A percentile compares a stretch with the other conserved stretches of the same genome.
These are phyloP conservation scores for Zaprionus ornatus DNA, from an alignment of 1,140 invertebrate genomes.

Conservation along the genomic window DNA sequence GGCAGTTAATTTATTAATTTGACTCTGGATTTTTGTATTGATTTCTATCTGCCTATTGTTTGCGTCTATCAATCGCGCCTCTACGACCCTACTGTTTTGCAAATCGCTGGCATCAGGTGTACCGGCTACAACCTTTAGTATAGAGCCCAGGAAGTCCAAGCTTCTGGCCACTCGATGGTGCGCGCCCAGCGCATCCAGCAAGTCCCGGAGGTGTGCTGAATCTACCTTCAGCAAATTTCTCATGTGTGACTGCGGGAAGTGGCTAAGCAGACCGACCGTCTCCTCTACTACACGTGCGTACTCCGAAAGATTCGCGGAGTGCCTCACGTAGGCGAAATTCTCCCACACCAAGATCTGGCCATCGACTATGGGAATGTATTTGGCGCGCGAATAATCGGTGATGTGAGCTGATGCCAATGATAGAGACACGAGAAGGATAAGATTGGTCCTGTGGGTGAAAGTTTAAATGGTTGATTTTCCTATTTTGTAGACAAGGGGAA, in stretches of 20 bases:
- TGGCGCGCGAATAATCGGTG: slow-evolving; percentile 25
- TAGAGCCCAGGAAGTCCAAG: no score
- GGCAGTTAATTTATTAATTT: slow-evolving; percentile 7
- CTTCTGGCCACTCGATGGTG: not conserved
- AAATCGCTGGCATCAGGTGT: slow-evolving; percentile 6
- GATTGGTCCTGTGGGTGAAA: no score
- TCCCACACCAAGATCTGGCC: slow-evolving; percentile 1
- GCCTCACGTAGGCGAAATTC: slow-evolving; percentile 2
- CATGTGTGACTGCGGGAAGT: slow-evolving; percentile 41
- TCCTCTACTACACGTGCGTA: slow-evolving; percentile 26
- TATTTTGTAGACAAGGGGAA: no score
- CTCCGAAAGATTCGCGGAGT: slow-evolving; percentile 25
- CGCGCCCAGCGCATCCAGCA: not conserved
- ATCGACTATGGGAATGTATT: slow-evolving; percentile 23
- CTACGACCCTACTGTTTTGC: not conserved
- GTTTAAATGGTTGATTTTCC: no score
- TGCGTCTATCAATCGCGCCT: not conserved
- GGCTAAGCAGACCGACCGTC: no score
- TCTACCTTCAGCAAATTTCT: slow-evolving; percentile 15
- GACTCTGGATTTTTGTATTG: not conserved
- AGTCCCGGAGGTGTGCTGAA: slow-evolving; percentile 1
- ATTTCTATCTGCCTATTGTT: slow-evolving; percentile 5
- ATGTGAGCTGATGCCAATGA: not conserved
- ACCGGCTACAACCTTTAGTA: slow-evolving; percentile 9
- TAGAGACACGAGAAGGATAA: not conserved